Evolutionary conservation across 92 coral and sea anemone genomes (phyloP).

Genomic region (Phymanthus crucifer): DNA sequence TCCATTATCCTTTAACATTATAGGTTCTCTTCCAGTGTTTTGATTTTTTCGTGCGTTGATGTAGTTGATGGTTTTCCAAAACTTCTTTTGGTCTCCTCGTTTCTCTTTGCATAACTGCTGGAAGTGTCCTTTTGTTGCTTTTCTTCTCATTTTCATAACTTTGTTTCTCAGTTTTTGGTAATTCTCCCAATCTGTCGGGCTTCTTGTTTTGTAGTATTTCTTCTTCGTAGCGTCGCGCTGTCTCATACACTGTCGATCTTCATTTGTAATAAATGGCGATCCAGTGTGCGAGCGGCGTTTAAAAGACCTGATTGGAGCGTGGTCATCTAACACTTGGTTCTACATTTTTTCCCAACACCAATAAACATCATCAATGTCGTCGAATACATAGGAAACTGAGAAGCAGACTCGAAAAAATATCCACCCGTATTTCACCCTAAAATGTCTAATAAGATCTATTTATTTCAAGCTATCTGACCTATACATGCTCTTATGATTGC

Average conservation of each 20-base stretch:
- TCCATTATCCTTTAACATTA: conserved; percentile 24
- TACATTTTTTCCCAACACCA: no score
- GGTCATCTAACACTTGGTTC: no score
- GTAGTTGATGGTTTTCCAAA: background rate
- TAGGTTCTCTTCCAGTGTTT: conserved; percentile 15
- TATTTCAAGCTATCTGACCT: no score
- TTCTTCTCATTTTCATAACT: conserved; percentile 57
- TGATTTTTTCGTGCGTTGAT: conserved; percentile 42
- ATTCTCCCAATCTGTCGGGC: conserved; percentile 50
- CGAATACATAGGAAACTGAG: no score
- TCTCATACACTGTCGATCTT: conserved; percentile 48
- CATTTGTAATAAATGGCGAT: conserved; percentile 25
- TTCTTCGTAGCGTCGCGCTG: conserved; percentile 51
- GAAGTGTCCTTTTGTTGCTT: conserved; percentile 49
- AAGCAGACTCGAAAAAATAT: no score
- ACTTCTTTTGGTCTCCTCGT: background rate
- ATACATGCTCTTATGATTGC: no score
- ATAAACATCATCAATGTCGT: no score
- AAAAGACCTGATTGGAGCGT: no score
- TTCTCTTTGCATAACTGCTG: conserved; percentile 43
- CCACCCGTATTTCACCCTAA: no score
- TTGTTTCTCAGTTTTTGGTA: conserved; percentile 55
- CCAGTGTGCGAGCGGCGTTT: no score
- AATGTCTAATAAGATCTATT: no score
- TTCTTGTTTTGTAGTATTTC: conserved; percentile 51